A percentile compares a stretch with the other conserved stretches of the same genome.
Conservation (phyloP, 2,797 vertebrate genomes). For the Paguma larvata region DNA sequence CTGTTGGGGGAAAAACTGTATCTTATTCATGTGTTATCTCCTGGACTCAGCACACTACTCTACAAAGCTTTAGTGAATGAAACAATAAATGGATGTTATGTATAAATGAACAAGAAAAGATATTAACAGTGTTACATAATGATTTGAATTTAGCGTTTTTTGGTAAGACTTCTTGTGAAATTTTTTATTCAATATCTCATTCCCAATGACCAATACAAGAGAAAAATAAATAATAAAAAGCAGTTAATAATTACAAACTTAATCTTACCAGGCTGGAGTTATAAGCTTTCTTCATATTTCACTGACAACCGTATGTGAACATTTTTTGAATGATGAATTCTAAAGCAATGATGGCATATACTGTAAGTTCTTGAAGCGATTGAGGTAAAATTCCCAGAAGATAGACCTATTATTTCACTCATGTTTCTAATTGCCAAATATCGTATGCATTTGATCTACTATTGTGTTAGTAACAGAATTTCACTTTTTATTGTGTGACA, state of each 20-base stretch:
- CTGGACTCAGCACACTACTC: neutral
- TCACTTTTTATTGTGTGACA: slow-evolving; percentile 35
- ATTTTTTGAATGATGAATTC: neutral
- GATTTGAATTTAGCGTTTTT: neutral
- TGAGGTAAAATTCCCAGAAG: neutral
- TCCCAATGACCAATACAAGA: neutral
- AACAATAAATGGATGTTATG: neutral
- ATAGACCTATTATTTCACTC: neutral
- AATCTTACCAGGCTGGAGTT: neutral
- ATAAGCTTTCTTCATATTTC: neutral
- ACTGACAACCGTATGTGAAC: neutral
- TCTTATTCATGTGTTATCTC: neutral
- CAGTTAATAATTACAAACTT: neutral
- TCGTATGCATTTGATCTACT: neutral
- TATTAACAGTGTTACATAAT: neutral
- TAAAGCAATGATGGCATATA: neutral
- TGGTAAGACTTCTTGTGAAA: neutral
- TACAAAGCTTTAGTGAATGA: neutral
- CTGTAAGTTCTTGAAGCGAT: neutral
- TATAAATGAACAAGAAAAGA: neutral
- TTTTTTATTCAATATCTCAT: slow-evolving; percentile 24
- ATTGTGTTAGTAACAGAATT: slow-evolving; percentile 36
- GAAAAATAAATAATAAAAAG: neutral
- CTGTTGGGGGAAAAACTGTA: neutral
- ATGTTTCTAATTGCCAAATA: neutral